A percentile compares a stretch with the other conserved stretches of the same genome.
Evolutionary conservation across 2,888 invertebrate species (phyloP).

Genomic region (Apotomis capreana): DNA sequence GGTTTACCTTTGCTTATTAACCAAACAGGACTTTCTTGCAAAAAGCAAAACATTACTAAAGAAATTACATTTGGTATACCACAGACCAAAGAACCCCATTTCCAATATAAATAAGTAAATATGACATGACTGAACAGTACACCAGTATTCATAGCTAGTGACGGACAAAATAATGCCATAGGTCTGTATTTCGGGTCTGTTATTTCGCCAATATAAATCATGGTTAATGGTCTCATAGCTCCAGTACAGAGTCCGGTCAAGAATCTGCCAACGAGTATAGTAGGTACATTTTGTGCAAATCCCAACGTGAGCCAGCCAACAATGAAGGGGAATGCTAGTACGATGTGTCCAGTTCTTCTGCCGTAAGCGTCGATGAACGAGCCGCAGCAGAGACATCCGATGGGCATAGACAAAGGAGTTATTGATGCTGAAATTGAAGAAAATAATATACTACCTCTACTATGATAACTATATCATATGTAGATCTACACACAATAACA

Average conservation of each 20-base stretch:
- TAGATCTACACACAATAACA: too few species aligned
- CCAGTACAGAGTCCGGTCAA: not conserved
- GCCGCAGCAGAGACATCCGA: not conserved
- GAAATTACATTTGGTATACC: not conserved
- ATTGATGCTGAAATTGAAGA: not conserved
- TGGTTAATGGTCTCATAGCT: not conserved
- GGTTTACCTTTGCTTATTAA: not conserved
- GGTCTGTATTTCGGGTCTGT: not conserved
- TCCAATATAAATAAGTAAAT: not conserved
- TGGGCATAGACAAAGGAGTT: not conserved
- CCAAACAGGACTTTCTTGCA: not conserved
- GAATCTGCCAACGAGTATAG: not conserved
- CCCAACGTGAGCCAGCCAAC: not conserved
- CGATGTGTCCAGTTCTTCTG: not conserved
- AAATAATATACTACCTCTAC: not conserved
- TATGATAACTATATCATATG: too few species aligned
- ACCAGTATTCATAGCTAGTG: not conserved
- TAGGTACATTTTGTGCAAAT: not conserved
- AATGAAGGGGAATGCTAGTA: not conserved
- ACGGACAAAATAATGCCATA: not conserved
- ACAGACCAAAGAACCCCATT: not conserved
- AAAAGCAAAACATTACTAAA: not conserved
- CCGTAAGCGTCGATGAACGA: not conserved
- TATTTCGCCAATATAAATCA: not conserved
- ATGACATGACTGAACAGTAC: not conserved